phyloP scores from a whole-genome alignment of 2,888 invertebrate genomes.

The Odiellus spinosus region DNA sequence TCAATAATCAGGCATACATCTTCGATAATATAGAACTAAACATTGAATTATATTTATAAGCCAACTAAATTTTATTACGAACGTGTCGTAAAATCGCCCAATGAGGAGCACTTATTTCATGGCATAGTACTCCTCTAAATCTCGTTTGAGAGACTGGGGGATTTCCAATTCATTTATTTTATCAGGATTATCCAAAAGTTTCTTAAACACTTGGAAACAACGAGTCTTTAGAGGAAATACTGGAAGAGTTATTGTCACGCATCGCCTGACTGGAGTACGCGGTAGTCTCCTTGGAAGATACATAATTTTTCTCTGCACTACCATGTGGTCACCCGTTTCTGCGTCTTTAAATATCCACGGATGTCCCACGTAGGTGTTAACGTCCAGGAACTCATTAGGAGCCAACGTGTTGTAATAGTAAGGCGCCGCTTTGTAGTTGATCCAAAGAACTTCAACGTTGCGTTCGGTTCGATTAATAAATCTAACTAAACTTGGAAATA shows the following conservation, averaged over 20 bases:
- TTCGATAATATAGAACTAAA: no score
- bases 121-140: no score
- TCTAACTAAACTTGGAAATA: slow-evolving; percentile 33
- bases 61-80: no score
- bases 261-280: neutral
- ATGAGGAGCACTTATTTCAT: no score
- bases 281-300: slow-evolving; percentile 10
- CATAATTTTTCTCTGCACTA: slow-evolving; percentile 34
- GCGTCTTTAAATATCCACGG: slow-evolving; percentile 68
- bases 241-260: neutral
- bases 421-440: slow-evolving; percentile 50
- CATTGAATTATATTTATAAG: no score
- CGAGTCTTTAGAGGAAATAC: no score
- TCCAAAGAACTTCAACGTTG: slow-evolving; percentile 52
- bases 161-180: no score
- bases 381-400: slow-evolving; percentile 40
- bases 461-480: slow-evolving; percentile 45
- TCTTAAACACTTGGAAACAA: no score
- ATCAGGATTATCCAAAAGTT: no score
- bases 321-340: slow-evolving; percentile 47
- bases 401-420: slow-evolving; percentile 44
- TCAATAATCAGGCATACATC: no score
- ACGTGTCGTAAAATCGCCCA: no score
- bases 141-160: no score
- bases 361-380: slow-evolving; percentile 62